Evolutionary conservation across 2,797 vertebrate species (phyloP), one percentile per base, ranked within the genome.

Genomic region (Darevskia mixta): DNA sequence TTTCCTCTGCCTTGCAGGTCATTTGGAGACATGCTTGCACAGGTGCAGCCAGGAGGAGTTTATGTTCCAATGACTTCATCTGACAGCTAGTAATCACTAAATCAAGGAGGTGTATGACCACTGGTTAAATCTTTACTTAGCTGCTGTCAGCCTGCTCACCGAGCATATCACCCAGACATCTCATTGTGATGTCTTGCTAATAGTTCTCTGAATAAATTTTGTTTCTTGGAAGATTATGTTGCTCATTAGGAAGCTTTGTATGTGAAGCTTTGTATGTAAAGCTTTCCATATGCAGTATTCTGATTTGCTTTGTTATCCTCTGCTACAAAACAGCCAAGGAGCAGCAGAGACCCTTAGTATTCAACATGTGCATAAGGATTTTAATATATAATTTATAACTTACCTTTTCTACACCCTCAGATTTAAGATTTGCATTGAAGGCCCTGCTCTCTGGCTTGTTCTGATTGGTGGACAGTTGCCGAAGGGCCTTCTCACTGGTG

Each of bases 141-240:
- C 17, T 18, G 15, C 11, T 67, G 27, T 18, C 45, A 64, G 2
- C 41, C 49, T 55, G 49, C 49, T 55, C 49, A 15, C 49, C 49
- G 15, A 1, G 49, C 49, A 15, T 69, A 23, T 0, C 13, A 87
- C 29, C 27, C n/a, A 84, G 87, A 88, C 41, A 32, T 72, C n/a
- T 0, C 29, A 49, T 35, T 2, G 9, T 58, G 73, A 29, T 79
- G 76, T 87, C 66, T 85, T 43, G 5, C 89, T 85, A 75, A 25
- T 0, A 8, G 49, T 82, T 72, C 38, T 88, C 64, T 90, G 35
- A 71, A 49, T 49, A 73, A 90, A 91, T 91, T 66, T 73, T 35
- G 84, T 75, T 32, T 80, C 89, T 58, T 8, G 83, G 83, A 90
- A 91, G 87, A 92, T 93, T 90, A 89, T 95, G 91, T 90, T 91